Percentiles rank a stretch among this genome's conserved stretches.
These are phyloP conservation scores for Tonatia bakeri DNA, from an alignment of 2,113 vertebrate species.

Conservation along the genomic window DNA sequence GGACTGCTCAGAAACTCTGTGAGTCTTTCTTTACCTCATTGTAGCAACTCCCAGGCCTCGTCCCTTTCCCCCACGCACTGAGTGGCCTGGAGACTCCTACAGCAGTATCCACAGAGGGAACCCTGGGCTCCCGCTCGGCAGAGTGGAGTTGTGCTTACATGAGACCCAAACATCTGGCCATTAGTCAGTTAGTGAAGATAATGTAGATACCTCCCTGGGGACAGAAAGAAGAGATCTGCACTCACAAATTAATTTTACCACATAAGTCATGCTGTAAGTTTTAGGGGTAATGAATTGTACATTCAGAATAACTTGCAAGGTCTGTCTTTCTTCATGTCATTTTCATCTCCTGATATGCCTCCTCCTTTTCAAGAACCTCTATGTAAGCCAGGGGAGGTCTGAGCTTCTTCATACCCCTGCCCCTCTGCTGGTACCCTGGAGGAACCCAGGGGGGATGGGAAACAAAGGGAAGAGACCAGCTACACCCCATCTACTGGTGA, in stretches of 20 bases:
- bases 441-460: neutral
- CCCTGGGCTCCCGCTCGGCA: neutral
- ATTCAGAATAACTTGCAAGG: neutral
- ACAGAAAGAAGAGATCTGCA: neutral
- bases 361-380: neutral
- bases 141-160: neutral
- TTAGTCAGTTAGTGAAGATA: neutral
- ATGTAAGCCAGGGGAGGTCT: neutral
- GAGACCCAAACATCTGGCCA: neutral
- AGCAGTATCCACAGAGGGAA: neutral
- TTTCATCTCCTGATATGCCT: neutral
- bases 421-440: too few relatives aligned
- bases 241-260: neutral
- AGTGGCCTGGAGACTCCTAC: neutral
- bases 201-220: neutral
- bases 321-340: neutral
- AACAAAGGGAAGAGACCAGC: neutral
- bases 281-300: neutral
- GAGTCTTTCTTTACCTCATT: neutral
- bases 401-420: neutral
- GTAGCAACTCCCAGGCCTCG: too few relatives aligned
- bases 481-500: neutral
- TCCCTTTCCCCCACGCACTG: neutral
- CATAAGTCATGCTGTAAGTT: rapidly evolving
- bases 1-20: neutral